Base-by-base conservation (phyloP, 2,113 vertebrate species). In the Alethe diademata region DNA sequence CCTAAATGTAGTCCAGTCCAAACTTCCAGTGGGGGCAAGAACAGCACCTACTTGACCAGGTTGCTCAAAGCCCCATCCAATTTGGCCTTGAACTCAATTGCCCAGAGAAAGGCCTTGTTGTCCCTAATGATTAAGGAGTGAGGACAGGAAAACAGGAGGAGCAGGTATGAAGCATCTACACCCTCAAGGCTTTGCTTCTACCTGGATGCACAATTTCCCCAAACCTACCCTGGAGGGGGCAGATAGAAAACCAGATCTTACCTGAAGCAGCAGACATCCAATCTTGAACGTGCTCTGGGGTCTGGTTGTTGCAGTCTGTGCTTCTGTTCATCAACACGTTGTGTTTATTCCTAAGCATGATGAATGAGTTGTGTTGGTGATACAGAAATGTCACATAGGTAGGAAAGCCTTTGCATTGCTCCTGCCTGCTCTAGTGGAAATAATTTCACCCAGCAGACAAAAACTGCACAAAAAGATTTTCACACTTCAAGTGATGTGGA, bases 271-370 rank as follows among this genome's bases (percentile, higher is more conserved):
- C 8, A 65, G 36, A 17, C 10, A 2, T 48, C 42, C 56, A 19
- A 5, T n/a, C 50, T 45, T 45, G 5, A 70, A 8, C 2, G 0
- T 1, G 2, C 24, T 60, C 19, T 33, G 78, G 28, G 9, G 2
- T 36, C 43, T 75, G 45, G 19, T 25, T 33, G 26, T 29, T 66
- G 26, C 13, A 48, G 20, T 19, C 24, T 42, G 9, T 60, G 31
- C 8, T 73, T 76, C 42, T 65, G 9, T 40, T 92, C 67, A 35
- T 67, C 38, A 61, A 51, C 72, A 18, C 0, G 0, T 23, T 78
- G 10, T 75, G 31, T n/a, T 93, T 48, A 38, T 51, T 66, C 20
- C 43, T 51, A 25, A 66, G 35, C 4, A 28, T 24, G 56, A 64
- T 2, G 1, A n/a, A 73, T 66, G 15, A 57, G 19, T 20, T 62